Evolutionary conservation across 2,113 vertebrate species (phyloP).

Genomic region (Mungos mungo): DNA sequence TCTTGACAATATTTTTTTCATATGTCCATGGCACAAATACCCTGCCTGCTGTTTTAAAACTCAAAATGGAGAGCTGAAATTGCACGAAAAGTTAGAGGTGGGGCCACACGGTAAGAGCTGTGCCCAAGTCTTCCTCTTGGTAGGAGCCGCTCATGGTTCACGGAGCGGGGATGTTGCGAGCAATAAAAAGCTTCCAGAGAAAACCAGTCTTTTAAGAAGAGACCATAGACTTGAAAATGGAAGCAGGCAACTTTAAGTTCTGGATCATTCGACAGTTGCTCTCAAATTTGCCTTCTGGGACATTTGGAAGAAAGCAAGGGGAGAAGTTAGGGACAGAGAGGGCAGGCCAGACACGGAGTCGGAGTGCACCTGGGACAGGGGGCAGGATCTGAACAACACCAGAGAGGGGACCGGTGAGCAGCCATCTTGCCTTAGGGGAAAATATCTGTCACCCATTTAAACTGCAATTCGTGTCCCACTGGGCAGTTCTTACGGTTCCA

Average conservation of each 20-base stretch:
- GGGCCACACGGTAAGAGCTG: accelerated
- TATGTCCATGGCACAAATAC: neutral
- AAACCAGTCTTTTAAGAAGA: neutral
- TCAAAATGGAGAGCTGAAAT: neutral
- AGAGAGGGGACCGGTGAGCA: neutral
- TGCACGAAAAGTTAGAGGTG: neutral
- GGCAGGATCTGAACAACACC: neutral
- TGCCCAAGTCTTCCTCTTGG: neutral
- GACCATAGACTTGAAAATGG: neutral
- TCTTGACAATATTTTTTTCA: neutral
- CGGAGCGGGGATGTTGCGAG: neutral
- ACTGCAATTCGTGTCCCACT: conserved; percentile 61
- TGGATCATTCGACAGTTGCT: neutral
- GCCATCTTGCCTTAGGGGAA: conserved; percentile 56
- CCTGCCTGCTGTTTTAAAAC: neutral
- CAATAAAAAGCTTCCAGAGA: neutral
- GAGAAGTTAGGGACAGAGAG: neutral
- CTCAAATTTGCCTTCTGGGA: neutral
- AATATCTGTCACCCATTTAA: conserved; percentile 35
- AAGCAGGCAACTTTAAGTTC: neutral
- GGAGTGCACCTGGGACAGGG: accelerated
- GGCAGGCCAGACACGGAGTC: neutral
- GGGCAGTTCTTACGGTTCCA: neutral
- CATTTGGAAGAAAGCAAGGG: neutral
- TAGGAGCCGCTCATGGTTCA: neutral